Evolutionary conservation across 2,113 vertebrate species (phyloP).

Genomic region (Rattus rattus): DNA sequence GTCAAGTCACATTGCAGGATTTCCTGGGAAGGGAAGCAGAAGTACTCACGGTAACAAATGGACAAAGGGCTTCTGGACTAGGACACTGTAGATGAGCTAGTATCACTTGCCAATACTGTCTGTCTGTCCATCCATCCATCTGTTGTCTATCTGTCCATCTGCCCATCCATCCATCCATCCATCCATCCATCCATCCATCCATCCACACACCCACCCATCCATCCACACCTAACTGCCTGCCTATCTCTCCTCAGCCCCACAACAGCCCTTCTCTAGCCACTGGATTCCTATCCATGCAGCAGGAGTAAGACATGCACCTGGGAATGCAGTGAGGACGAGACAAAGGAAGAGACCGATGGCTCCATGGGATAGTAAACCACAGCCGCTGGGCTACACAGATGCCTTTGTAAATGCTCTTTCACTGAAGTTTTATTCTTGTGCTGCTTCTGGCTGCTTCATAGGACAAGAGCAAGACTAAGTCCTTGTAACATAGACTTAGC

Average conservation of each 20-base stretch:
- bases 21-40: not conserved
- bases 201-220: too few species aligned
- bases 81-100: rapidly evolving
- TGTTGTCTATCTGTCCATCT: not conserved
- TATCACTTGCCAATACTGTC: not conserved
- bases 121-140: not conserved
- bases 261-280: not conserved
- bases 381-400: not conserved
- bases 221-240: not conserved
- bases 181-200: not conserved
- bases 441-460: not conserved
- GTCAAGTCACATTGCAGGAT: not conserved
- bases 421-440: not conserved
- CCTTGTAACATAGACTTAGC: not conserved
- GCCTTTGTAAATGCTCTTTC: not conserved
- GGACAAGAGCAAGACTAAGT: not conserved
- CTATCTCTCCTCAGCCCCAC: not conserved
- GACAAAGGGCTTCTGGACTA: not conserved
- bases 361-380: not conserved
- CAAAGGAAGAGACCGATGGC: not conserved
- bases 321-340: not conserved
- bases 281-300: not conserved
- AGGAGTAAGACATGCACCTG: not conserved
- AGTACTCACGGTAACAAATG: not conserved
- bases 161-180: not conserved